A percentile compares a stretch with the other conserved stretches of the same genome.
Evolutionary conservation across 2,888 invertebrate species (phyloP).

Genomic region (Caenorhabditis sp.): DNA sequence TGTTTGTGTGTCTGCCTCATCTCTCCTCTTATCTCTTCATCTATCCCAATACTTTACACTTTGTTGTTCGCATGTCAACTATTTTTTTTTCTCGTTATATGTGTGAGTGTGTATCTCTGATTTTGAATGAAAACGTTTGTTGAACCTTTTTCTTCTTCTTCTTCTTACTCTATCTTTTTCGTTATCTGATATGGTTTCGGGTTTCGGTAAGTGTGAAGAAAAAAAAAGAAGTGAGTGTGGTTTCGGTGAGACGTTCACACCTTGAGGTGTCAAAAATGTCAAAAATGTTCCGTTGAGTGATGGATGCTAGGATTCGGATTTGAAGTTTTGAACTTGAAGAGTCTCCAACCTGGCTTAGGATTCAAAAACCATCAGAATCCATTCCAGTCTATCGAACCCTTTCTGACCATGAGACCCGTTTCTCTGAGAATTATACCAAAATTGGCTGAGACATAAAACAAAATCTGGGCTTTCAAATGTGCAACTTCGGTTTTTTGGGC

Average conservation of each 20-base stretch:
- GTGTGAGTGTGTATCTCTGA: conserved; percentile 3
- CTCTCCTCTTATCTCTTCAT: conserved; percentile 5
- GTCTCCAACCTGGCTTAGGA: too few relatives aligned
- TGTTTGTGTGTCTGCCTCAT: conserved; percentile 51
- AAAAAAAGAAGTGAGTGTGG: too few relatives aligned
- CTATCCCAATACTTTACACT: conserved; percentile 7
- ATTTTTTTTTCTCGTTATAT: background rate
- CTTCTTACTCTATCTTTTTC: background rate
- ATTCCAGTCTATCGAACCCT: too few relatives aligned
- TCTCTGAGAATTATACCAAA: too few relatives aligned
- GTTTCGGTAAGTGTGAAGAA: background rate
- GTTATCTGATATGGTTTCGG: conserved; percentile 23
- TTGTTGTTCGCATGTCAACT: conserved; percentile 5
- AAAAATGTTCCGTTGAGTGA: too few relatives aligned
- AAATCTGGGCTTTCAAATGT: too few relatives aligned
- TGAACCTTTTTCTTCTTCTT: conserved; percentile 5
- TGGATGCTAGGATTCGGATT: background rate
- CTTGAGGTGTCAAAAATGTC: conserved; percentile 12
- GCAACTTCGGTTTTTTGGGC: too few relatives aligned
- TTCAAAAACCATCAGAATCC: too few relatives aligned
- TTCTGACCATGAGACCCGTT: too few relatives aligned
- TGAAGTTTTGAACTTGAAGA: background rate
- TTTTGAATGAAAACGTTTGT: background rate
- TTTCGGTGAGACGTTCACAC: background rate
- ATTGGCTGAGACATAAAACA: too few relatives aligned